Evolutionary conservation across 2,888 invertebrate species (phyloP).

Genomic region (Rhyacophila evoluta): DNA sequence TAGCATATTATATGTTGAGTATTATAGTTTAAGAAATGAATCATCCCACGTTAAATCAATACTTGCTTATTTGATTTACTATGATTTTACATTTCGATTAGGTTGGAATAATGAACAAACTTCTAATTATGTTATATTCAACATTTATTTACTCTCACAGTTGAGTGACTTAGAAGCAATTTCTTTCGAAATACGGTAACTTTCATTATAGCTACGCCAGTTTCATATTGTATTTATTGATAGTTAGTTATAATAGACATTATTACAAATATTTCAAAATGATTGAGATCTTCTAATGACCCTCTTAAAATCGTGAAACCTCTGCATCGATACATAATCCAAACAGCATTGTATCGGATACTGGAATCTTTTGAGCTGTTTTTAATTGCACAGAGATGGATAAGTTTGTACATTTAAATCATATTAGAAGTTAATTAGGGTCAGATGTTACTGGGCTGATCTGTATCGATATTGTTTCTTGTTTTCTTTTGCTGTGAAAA

Average conservation of each 20-base stretch:
- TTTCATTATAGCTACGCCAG: background rate
- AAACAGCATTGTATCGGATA: conserved; percentile 35
- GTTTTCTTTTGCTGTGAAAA: conserved; percentile 45
- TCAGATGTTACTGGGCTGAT: conserved; percentile 54
- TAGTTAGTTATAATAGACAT: background rate
- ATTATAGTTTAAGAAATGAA: no score
- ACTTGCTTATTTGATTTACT: no score
- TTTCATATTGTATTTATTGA: background rate
- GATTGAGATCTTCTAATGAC: conserved; percentile 50
- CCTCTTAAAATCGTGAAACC: conserved; percentile 45
- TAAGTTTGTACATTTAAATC: conserved; percentile 50
- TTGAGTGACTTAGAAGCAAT: background rate
- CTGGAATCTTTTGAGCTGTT: conserved; percentile 44
- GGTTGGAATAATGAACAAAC: no score
- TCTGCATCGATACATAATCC: conserved; percentile 39
- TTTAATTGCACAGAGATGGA: conserved; percentile 51
- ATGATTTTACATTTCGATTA: no score
- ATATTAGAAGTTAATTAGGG: conserved; percentile 54
- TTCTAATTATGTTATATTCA: background rate
- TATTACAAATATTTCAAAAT: conserved; percentile 41
- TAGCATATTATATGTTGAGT: no score
- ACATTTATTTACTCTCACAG: background rate
- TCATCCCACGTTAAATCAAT: no score
- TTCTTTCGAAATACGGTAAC: background rate
- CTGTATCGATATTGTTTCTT: conserved; percentile 41